These are phyloP conservation scores for Drosophila barbarae DNA, from an alignment of 2,888 invertebrate species.

Conservation along the genomic window DNA sequence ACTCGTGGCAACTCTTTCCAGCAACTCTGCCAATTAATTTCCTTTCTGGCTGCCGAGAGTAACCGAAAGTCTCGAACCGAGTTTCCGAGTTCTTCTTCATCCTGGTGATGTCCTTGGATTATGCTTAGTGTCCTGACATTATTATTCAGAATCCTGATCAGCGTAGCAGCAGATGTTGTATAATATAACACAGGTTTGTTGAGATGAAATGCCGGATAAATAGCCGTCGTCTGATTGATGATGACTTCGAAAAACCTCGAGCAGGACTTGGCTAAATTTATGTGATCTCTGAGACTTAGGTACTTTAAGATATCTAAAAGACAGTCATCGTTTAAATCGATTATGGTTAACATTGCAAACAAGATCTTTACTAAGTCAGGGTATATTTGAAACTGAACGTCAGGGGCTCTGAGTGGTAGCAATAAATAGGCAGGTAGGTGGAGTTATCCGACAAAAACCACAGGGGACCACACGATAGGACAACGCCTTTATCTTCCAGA, in stretches of 20 bases:
- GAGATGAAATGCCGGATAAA: conserved; percentile 16
- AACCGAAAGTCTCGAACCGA: conserved; percentile 6
- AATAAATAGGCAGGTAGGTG: not conserved
- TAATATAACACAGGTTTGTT: conserved; percentile 11
- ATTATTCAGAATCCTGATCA: not conserved
- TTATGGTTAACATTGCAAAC: conserved; percentile 8
- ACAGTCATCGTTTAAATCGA: conserved; percentile 27
- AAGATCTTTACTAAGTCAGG: not conserved
- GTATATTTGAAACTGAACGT: not conserved
- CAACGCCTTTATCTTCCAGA: not conserved
- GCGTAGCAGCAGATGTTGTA: not conserved
- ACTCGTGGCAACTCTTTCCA: not conserved
- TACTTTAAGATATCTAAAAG: conserved; percentile 15
- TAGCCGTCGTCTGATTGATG: not conserved
- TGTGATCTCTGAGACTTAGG: conserved; percentile 13
- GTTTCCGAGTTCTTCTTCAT: conserved; percentile 9
- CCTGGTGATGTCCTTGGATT: conserved; percentile 4
- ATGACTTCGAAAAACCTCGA: conserved; percentile 7
- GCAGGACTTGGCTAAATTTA: conserved; percentile 4
- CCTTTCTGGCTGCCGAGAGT: not conserved
- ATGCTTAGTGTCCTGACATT: conserved; percentile 15
- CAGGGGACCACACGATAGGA: not conserved
- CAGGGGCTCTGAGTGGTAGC: no score
- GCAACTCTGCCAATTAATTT: not conserved
- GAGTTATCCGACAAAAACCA: not conserved